phyloP scores from a whole-genome alignment of 1,140 invertebrate genomes.

The Piezodorus guildinii region DNA sequence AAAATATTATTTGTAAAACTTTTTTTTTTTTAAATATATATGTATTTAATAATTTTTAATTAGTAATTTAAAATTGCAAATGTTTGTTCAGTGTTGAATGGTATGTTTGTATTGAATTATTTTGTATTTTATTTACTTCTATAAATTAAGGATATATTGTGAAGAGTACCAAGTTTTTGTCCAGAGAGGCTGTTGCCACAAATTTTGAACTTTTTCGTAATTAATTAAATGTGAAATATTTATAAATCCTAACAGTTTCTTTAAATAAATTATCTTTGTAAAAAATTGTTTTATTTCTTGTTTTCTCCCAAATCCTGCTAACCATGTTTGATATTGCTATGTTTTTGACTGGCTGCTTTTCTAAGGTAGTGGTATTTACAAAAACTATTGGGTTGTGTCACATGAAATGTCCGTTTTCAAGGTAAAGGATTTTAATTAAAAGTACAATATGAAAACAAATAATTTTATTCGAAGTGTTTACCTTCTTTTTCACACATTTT shows the following conservation, averaged over 20 bases:
- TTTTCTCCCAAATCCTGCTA: too few species aligned
- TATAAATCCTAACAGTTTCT: slow-evolving; percentile 2
- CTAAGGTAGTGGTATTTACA: too few species aligned
- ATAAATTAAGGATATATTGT: not conserved
- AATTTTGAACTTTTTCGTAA: not conserved
- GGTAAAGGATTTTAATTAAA: too few species aligned
- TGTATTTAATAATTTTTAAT: slow-evolving; percentile 1
- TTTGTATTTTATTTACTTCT: too few species aligned
- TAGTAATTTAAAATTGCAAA: not conserved
- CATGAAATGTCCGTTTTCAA: too few species aligned
- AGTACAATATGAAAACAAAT: too few species aligned
- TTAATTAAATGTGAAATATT: not conserved
- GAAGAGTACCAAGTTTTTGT: slow-evolving; percentile 3
- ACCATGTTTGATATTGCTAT: too few species aligned
- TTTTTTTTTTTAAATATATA: not conserved
- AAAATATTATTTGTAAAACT: too few species aligned
- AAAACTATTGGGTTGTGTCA: too few species aligned
- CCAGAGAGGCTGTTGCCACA: not conserved
- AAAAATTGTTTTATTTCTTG: not conserved
- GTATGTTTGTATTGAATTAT: not conserved
- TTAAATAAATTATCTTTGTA: slow-evolving; percentile 16
- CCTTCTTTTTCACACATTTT: too few species aligned
- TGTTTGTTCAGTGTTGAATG: not conserved
- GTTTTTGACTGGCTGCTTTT: too few species aligned
- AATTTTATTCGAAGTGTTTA: too few species aligned